These are phyloP conservation scores for Aplodontia rufa DNA, from an alignment of 2,113 vertebrate genomes.

Conservation along the genomic window DNA sequence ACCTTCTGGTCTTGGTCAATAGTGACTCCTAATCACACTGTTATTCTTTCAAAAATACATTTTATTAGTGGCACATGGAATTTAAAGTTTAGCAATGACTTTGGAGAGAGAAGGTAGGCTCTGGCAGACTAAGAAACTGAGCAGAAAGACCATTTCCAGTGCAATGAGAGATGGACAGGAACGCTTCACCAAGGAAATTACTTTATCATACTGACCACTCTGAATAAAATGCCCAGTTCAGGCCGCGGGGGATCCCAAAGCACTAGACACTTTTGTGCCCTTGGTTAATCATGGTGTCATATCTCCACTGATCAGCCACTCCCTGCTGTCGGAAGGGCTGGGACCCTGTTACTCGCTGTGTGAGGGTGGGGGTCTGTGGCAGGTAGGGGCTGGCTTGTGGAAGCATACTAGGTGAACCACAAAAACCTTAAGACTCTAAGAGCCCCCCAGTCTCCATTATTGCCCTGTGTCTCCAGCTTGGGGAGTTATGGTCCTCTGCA, in stretches of 20 bases:
- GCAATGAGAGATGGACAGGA: background rate
- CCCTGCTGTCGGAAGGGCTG: background rate
- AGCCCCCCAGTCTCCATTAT: rapidly evolving
- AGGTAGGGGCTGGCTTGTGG: background rate
- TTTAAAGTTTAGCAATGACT: slow-evolving; percentile 23
- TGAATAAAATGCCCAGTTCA: background rate
- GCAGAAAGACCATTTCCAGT: background rate
- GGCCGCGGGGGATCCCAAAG: background rate
- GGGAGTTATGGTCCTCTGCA: background rate
- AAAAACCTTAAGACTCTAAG: background rate
- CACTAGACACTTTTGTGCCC: rapidly evolving
- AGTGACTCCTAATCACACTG: slow-evolving; percentile 55
- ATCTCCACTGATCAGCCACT: rapidly evolving
- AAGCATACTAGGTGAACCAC: background rate
- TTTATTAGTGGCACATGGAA: slow-evolving; percentile 66
- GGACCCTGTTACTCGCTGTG: rapidly evolving
- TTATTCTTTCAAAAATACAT: slow-evolving; percentile 61
- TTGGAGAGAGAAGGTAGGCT: slow-evolving; percentile 39
- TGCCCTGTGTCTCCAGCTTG: background rate
- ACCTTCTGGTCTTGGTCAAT: background rate
- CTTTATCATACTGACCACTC: background rate
- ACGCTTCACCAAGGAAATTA: background rate
- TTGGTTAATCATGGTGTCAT: rapidly evolving
- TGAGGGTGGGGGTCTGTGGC: background rate
- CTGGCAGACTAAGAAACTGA: background rate